A percentile compares a stretch with the other conserved stretches of the same genome.
Conservation (phyloP, 1,140 invertebrate species). For the Fopius arisanus region DNA sequence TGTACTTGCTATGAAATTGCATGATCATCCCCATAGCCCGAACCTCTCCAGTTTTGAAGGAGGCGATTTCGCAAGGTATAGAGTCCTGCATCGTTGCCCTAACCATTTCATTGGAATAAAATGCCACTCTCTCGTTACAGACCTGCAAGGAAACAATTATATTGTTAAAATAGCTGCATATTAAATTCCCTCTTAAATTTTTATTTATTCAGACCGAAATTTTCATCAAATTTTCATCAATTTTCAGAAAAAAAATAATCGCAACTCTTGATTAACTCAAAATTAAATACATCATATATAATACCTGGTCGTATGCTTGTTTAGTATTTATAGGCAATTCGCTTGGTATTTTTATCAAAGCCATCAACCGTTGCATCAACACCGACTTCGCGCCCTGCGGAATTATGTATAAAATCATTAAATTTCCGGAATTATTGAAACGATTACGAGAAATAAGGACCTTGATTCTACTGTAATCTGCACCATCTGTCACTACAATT, state of each 20-base stretch:
- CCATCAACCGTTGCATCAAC: background rate
- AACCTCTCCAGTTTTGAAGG: conserved; percentile 27
- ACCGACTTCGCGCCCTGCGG: too few species aligned
- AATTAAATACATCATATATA: background rate
- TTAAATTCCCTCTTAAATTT: too few species aligned
- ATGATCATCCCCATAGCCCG: conserved; percentile 29
- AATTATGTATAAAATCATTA: too few species aligned
- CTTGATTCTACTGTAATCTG: conserved; percentile 24
- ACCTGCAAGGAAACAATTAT: conserved; percentile 30
- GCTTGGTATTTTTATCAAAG: background rate
- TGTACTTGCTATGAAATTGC: conserved; percentile 29
- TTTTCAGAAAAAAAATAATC: too few species aligned
- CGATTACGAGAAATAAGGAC: too few species aligned
- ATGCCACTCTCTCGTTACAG: conserved; percentile 34
- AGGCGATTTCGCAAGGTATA: conserved; percentile 31
- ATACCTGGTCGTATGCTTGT: conserved; percentile 10
- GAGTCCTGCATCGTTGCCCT: conserved; percentile 3
- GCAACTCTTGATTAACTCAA: conserved; percentile 7
- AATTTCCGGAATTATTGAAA: too few species aligned
- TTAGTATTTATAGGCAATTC: background rate
- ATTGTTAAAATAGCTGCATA: too few species aligned
- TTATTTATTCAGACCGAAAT: too few species aligned
- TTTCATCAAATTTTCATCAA: too few species aligned
- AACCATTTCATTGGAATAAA: conserved; percentile 28
- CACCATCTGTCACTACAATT: conserved; percentile 20